Base-by-base conservation (phyloP, 2,888 invertebrate genomes). In the Ptilodon capucinus region DNA sequence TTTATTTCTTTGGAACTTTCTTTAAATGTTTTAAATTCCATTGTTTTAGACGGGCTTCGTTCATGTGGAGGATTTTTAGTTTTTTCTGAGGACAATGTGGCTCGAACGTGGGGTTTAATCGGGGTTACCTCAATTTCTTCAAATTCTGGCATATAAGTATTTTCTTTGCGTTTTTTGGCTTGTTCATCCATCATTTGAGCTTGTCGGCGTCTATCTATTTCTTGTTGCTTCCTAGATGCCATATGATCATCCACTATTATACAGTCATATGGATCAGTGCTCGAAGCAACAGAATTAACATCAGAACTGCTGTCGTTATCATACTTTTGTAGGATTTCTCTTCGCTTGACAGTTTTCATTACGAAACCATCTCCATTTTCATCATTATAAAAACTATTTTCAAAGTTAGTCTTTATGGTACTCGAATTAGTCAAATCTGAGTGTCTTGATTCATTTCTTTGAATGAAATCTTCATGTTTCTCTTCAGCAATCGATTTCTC, bases 161-260 rank as follows among this genome's bases (percentile, higher is more conserved):
- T 90, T 64, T 90, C 90, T 74, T 90, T 90, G 13, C 79, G 83
- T 55, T 79, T 82, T 64, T 89, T 90, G 16, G 82, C 75, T 46
- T 90, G 86, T 45, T 85, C 79, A 13, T 90, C 86, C 57, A 76
- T 57, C 32, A 75, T 71, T 57, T 86, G 86, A 16, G 81, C 76
- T 65, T 88, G 86, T n/a, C 88, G 80, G 57, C 87, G 90, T 60
- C 84, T 81, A 52, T 90, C 88, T 56, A 84, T 68, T 74, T 90
- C 90, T 78, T 89, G 90, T 67, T 87, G 92, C 66, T 90, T 93
- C 79, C 90, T 79, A 61, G 85, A 82, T 55, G 84, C 88, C 92
- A 86, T 92, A 66, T 95, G 95, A 83, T 97, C 96, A 64, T 96
- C 95, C 19, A 97, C 95, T 43, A 97, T 95, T 61, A 97, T 96